A percentile compares a stretch with the other conserved stretches of the same genome.
These are phyloP conservation scores for Epinephelus lanceolatus DNA, from an alignment of 2,113 vertebrate species.

Conservation along the genomic window DNA sequence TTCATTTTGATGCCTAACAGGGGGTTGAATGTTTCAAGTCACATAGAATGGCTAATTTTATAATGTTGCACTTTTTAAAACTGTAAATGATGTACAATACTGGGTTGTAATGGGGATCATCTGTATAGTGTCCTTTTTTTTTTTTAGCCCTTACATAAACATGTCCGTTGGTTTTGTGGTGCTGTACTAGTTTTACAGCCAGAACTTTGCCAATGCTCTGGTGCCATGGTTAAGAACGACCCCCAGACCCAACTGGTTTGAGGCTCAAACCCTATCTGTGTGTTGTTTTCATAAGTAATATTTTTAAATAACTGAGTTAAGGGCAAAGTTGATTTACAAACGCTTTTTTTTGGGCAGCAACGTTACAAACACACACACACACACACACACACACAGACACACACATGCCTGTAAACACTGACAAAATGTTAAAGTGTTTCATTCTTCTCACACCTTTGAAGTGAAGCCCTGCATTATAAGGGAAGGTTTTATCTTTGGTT, in stretches of 20 bases:
- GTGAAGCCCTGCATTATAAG: conserved; percentile 39
- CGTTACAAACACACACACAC: background rate
- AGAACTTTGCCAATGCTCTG: background rate
- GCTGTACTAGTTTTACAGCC: background rate
- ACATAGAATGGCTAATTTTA: background rate
- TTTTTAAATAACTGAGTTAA: background rate
- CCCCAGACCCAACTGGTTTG: background rate
- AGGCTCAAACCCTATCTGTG: too few species aligned
- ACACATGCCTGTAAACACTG: conserved; percentile 12
- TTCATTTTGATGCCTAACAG: too few species aligned
- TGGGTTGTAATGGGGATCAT: background rate
- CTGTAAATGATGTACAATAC: background rate
- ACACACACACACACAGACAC: conserved; percentile 8
- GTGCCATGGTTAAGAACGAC: background rate
- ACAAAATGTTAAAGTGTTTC: conserved; percentile 49
- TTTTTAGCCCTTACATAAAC: background rate
- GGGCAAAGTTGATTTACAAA: conserved; percentile 12
- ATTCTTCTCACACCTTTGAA: conserved; percentile 58
- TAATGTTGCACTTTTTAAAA: background rate
- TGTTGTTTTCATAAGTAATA: background rate
- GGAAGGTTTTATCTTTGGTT: conserved; percentile 51
- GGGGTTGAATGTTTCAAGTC: background rate
- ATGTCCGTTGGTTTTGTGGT: background rate
- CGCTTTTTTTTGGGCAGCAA: background rate
- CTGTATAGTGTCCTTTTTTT: background rate